Evolutionary conservation across 2,113 vertebrate genomes (phyloP), one percentile per base, ranked within the genome.

Genomic region (Brachypteracias leptosomus): DNA sequence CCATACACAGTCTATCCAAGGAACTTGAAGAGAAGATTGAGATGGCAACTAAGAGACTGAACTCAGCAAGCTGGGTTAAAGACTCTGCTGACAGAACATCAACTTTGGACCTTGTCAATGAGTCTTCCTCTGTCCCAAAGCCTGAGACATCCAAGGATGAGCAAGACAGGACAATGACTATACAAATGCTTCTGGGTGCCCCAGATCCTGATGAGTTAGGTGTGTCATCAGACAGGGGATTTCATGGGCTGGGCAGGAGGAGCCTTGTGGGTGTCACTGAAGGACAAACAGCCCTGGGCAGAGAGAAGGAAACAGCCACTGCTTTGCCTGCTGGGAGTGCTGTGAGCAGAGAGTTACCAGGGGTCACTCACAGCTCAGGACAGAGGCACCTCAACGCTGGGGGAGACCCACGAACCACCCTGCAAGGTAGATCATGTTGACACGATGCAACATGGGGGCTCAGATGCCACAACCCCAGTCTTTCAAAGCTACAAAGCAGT

Each of bases 1-100:
- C 97, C 19, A 90, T 98, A 57, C 96, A 95, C 4, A 72, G 31
- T 14, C 97, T 95, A 4, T 98, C 97, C 9, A 74, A 77, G 17
- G 88, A 96, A 38, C 97, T 98, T 35, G 91, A 83, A 47, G 94
- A 94, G 24, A 96, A 98, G 19, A 74, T 98, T 19, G 97, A 98
- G 3, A 4, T 84, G 40, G 96, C 98, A 74, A 95, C 95, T 0
- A 67, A 72, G 49, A 95, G 95, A 33, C 95, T 98, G 73, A 66
- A 49, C 36, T 83, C 58, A 59, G 61, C 16, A 19, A 87, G 46
- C 16, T 49, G 52, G 65, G 33, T 10, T 62, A 47, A 67, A 74
- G 52, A 29, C 44, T 57, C 52, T 51, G 24, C 63, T 61, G 55
- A 40, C 13, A 54, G 65, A 79, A 29, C 19, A 47, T 6, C 4